These are phyloP conservation scores for Mobula hypostoma DNA, from an alignment of 2,113 vertebrate genomes.

Conservation along the genomic window DNA sequence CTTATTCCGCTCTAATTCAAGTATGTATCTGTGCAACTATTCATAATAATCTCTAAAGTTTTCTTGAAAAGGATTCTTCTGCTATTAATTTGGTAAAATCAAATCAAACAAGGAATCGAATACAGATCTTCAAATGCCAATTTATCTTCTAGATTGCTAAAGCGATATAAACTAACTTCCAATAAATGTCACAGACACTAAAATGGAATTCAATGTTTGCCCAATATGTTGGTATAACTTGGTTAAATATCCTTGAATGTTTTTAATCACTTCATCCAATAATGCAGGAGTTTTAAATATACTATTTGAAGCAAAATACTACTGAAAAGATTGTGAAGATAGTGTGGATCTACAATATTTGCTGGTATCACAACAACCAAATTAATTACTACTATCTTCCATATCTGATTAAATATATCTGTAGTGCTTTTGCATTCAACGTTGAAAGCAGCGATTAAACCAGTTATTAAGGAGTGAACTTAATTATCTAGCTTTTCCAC, in stretches of 20 bases:
- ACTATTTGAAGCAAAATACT: neutral
- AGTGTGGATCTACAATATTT: neutral
- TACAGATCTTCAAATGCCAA: neutral
- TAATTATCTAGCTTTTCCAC: constrained; percentile 5
- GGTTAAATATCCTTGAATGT: neutral
- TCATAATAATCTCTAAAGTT: neutral
- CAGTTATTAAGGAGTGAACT: constrained; percentile 18
- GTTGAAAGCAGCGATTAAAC: constrained; percentile 5
- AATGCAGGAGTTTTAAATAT: neutral
- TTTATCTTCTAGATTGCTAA: neutral
- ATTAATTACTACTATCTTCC: constrained; percentile 4
- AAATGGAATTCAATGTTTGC: neutral
- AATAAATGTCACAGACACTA: neutral
- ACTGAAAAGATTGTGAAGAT: neutral
- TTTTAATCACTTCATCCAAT: constrained; percentile 18
- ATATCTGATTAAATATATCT: neutral
- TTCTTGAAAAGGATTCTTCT: neutral
- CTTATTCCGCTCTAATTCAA: neutral
- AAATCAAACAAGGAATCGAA: neutral
- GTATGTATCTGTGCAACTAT: neutral
- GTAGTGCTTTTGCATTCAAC: neutral
- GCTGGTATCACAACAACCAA: neutral
- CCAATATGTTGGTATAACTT: neutral
- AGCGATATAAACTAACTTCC: neutral
- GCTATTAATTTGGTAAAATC: too few species aligned